Evolutionary conservation across 2,888 invertebrate species (phyloP), one percentile per base, ranked within the genome.

Genomic region (Cryptocephalus primarius): DNA sequence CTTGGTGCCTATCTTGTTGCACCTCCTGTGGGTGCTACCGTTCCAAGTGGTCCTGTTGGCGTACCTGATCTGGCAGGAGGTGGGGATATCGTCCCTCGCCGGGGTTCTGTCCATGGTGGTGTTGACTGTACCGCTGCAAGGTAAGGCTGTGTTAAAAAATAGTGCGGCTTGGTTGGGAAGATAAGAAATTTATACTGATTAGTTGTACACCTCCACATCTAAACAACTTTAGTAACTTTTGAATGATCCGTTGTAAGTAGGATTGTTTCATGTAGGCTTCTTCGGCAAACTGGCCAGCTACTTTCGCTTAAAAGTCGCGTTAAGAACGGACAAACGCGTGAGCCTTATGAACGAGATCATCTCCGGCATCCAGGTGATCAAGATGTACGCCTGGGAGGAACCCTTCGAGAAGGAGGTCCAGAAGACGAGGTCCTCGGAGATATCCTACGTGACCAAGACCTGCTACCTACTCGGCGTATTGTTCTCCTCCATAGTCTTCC

Each of bases 1-100:
- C 62, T 67, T 81, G 66, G 77, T 82, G 12, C 75, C 81, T 14
- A 56, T 81, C 36, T 79, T 79, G 59, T 66, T 88, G 10, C 85
- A 88, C 66, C 87, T 82, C 62, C 62, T 88, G 34, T 87, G 88
- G 86, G 78, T 88, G 45, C 82, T 85, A 68, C 89, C 89, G 0
- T 72, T 88, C 12, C 82, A 86, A 60, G 78, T 82, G 2, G 71
- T 77, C 0, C 75, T 84, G 14, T 74, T 80, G 9, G 70, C 78
- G 1, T 75, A 69, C 47, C 72, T 83, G 45, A 69, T 80, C 13
- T 82, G 78, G 76, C 58, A 60, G 13, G 69, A 68, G 47, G 72
- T 78, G 2, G 74, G 74, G 9, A 60, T 73, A 8, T 71, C 80
- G 1, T 72, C 77, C 36, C 59, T 84, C 9, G 75, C 77, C 40